A percentile compares a stretch with the other conserved stretches of the same genome.
Conservation (phyloP, 2,888 invertebrate genomes). For the Cyclophora albipunctata region DNA sequence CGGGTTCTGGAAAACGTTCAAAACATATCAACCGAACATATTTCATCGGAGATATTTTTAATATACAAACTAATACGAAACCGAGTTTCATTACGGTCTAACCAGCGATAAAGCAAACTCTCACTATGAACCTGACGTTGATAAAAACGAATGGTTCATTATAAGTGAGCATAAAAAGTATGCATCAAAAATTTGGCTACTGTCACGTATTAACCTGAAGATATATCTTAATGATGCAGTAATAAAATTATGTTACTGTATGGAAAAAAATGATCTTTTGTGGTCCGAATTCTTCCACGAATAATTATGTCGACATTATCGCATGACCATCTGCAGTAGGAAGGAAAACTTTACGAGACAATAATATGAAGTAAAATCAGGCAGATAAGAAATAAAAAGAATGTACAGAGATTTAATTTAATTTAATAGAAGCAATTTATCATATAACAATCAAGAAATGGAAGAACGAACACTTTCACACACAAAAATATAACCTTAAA, state of each 20-base stretch:
- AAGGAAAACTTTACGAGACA: slow-evolving; percentile 29
- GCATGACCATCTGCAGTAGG: slow-evolving; percentile 52
- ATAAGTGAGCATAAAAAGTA: slow-evolving; percentile 1
- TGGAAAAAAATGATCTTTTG: slow-evolving; percentile 28
- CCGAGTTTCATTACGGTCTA: slow-evolving; percentile 17
- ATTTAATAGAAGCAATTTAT: too few species aligned
- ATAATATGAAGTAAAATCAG: too few species aligned
- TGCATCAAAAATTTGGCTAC: slow-evolving; percentile 7
- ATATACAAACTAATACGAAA: slow-evolving; percentile 5
- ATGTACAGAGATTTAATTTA: too few species aligned
- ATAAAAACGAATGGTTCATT: too few species aligned
- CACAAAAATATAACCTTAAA: too few species aligned
- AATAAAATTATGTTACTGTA: slow-evolving; percentile 39
- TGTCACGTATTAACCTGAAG: slow-evolving; percentile 18
- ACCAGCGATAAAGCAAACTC: too few species aligned
- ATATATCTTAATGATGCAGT: slow-evolving; percentile 17
- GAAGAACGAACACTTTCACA: too few species aligned
- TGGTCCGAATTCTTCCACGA: slow-evolving; percentile 55
- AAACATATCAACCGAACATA: slow-evolving; percentile 36
- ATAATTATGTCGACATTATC: slow-evolving; percentile 55
- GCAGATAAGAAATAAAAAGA: too few species aligned
- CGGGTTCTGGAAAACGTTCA: slow-evolving; percentile 31
- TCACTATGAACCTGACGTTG: too few species aligned
- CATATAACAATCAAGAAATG: too few species aligned
- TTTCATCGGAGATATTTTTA: slow-evolving; percentile 45